Percentiles rank a stretch among this genome's conserved stretches.
Conservation (phyloP, 2,113 vertebrate species). For the Oenanthe oenanthe region DNA sequence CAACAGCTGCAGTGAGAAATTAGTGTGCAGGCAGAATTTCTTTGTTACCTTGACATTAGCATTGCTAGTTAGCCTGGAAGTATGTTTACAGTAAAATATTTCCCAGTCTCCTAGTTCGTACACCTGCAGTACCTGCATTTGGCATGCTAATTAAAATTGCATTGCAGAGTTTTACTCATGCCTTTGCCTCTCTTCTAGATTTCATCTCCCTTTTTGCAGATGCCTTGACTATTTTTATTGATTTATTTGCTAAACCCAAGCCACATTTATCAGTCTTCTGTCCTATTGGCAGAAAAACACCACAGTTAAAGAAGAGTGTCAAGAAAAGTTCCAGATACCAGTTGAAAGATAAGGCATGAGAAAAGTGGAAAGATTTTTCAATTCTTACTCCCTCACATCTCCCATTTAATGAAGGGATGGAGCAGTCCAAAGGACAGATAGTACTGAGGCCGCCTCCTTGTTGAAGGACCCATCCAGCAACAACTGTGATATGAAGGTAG, state of each 20-base stretch:
- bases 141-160: slow-evolving; percentile 36
- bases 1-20: slow-evolving; percentile 83
- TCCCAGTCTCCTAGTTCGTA: not conserved
- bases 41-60: slow-evolving; percentile 77
- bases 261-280: slow-evolving; percentile 12
- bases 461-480: not conserved
- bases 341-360: slow-evolving; percentile 25
- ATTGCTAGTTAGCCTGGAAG: slow-evolving; percentile 66
- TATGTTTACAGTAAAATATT: slow-evolving; percentile 47
- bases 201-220: not conserved
- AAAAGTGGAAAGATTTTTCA: slow-evolving; percentile 20
- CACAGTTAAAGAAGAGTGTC: not conserved
- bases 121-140: slow-evolving; percentile 43
- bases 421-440: not conserved
- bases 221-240: slow-evolving; percentile 20
- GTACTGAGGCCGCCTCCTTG: not conserved
- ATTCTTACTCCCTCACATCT: not conserved
- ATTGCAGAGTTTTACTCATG: slow-evolving; percentile 1
- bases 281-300: slow-evolving; percentile 29
- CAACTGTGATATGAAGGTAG: not conserved
- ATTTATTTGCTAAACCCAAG: slow-evolving; percentile 30
- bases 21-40: slow-evolving; percentile 67
- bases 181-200: not conserved
- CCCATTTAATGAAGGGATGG: not conserved
- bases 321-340: slow-evolving; percentile 19